These are phyloP conservation scores for Amblyjoppa proteus DNA, from an alignment of 2,888 invertebrate species.

Conservation along the genomic window DNA sequence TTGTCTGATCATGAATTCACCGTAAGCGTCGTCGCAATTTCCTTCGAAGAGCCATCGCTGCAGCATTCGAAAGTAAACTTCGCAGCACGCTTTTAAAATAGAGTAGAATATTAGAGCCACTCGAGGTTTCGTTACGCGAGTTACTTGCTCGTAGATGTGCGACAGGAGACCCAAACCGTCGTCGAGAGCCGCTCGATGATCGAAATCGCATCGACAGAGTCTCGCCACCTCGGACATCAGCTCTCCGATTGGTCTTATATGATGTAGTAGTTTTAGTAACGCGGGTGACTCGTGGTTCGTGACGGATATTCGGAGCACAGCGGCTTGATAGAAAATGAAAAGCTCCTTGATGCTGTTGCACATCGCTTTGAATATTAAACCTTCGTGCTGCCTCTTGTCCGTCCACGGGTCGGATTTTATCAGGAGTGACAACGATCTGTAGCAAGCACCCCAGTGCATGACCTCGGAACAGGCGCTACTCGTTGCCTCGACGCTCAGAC, in stretches of 20 bases:
- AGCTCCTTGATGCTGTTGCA: slow-evolving; percentile 81
- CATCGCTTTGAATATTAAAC: slow-evolving; percentile 82
- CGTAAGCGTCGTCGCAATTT: slow-evolving; percentile 91
- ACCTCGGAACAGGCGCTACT: slow-evolving; percentile 75
- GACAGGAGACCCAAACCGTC: slow-evolving; percentile 88
- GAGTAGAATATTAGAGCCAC: slow-evolving; percentile 87
- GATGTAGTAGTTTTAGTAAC: slow-evolving; percentile 74
- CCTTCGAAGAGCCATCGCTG: slow-evolving; percentile 95
- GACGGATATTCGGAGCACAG: slow-evolving; percentile 76
- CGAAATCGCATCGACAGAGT: slow-evolving; percentile 78
- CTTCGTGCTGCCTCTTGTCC: slow-evolving; percentile 77
- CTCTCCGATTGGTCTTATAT: slow-evolving; percentile 76
- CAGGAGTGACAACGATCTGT: slow-evolving; percentile 76
- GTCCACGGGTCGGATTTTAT: slow-evolving; percentile 73
- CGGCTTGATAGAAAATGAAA: slow-evolving; percentile 80
- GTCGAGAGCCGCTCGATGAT: slow-evolving; percentile 70
- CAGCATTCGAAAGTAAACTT: slow-evolving; percentile 89
- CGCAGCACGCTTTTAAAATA: slow-evolving; percentile 86
- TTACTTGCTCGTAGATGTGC: slow-evolving; percentile 88
- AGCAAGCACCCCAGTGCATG: slow-evolving; percentile 82
- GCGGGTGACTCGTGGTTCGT: slow-evolving; percentile 66
- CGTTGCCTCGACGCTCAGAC: slow-evolving; percentile 75
- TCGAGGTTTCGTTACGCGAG: slow-evolving; percentile 86
- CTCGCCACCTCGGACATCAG: slow-evolving; percentile 79
- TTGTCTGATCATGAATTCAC: slow-evolving; percentile 94